phyloP scores from a whole-genome alignment of 2,797 vertebrate genomes.

The Lepus townsendii region DNA sequence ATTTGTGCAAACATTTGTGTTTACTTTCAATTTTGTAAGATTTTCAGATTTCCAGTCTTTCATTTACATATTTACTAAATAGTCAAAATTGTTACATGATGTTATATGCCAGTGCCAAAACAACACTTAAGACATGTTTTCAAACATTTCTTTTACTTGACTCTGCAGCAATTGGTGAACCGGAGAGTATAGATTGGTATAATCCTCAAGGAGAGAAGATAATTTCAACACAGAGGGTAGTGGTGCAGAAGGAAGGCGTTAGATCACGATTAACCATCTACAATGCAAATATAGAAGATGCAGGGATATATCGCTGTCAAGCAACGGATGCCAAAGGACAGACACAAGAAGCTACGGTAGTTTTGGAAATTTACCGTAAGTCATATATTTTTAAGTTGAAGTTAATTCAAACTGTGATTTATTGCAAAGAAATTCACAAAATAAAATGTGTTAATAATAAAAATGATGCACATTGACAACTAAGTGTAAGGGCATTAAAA shows the following conservation, averaged over 20 bases:
- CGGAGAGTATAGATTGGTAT: slow-evolving; percentile 96
- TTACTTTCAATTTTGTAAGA: slow-evolving; percentile 67
- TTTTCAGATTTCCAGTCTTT: slow-evolving; percentile 58
- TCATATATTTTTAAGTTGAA: slow-evolving; percentile 42
- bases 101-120: slow-evolving; percentile 57
- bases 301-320: slow-evolving; percentile 98
- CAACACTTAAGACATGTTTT: slow-evolving; percentile 42
- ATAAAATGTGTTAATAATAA: background rate
- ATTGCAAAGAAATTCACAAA: background rate
- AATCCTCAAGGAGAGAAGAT: slow-evolving; percentile 98
- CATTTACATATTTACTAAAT: slow-evolving; percentile 57
- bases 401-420: background rate
- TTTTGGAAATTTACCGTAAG: slow-evolving; percentile 99
- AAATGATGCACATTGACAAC: background rate
- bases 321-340: slow-evolving; percentile 94
- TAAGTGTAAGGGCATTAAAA: background rate
- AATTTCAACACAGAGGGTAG: slow-evolving; percentile 92
- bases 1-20: slow-evolving; percentile 78
- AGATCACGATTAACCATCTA: slow-evolving; percentile 97
- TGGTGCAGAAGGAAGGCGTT: slow-evolving; percentile 94
- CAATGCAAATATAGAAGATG: slow-evolving; percentile 97
- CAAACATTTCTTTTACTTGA: slow-evolving; percentile 30
- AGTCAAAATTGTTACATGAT: slow-evolving; percentile 17
- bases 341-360: slow-evolving; percentile 96
- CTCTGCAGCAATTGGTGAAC: slow-evolving; percentile 94